A percentile compares a stretch with the other conserved stretches of the same genome.
Evolutionary conservation across 2,797 vertebrate species (phyloP).

Genomic region (Centropyge bicolor): DNA sequence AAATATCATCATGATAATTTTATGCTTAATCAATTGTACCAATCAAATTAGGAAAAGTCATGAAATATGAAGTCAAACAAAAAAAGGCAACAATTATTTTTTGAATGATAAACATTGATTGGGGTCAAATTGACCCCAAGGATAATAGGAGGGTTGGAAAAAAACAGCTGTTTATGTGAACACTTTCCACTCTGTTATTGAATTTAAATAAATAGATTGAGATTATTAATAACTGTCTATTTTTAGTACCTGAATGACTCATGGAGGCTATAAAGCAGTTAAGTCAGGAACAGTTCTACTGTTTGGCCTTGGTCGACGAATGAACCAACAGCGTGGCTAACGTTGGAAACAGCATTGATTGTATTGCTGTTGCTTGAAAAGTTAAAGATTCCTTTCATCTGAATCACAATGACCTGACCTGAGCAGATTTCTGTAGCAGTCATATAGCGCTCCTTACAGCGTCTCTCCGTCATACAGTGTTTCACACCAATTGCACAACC

Average conservation of each 20-base stretch:
- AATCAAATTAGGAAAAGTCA: no score
- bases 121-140: no score
- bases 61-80: no score
- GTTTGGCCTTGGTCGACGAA: neutral
- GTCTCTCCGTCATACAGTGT: conserved; percentile 36
- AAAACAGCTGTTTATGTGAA: no score
- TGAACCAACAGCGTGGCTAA: neutral
- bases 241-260: neutral
- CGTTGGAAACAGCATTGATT: neutral
- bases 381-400: neutral
- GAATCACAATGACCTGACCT: conserved; percentile 16
- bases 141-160: no score
- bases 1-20: no score
- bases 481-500: conserved; percentile 57
- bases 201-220: neutral
- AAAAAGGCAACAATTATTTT: no score
- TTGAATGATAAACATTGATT: no score
- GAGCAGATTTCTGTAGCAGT: conserved; percentile 13
- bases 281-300: neutral
- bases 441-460: conserved; percentile 12
- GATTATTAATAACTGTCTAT: neutral
- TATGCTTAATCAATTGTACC: no score
- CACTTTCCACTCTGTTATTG: neutral
- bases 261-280: neutral
- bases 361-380: neutral